phyloP scores from a whole-genome alignment of 2,888 invertebrate genomes.

The Trichopoda pennipes region DNA sequence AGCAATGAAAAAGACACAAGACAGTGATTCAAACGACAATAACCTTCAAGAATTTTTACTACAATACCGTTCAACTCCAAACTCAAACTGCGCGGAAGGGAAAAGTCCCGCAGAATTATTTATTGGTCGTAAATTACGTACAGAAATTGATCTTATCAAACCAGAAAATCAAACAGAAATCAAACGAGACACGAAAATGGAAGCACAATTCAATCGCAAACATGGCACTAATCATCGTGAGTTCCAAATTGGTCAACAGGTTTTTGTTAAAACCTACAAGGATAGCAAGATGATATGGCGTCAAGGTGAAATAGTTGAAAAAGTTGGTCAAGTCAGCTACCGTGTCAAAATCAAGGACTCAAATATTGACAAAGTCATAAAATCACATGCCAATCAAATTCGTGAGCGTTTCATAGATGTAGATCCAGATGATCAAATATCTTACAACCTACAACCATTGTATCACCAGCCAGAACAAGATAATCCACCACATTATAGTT shows the following conservation, averaged over 20 bases:
- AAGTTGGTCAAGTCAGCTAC: too few species aligned
- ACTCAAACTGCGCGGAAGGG: conserved; percentile 51
- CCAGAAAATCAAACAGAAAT: conserved; percentile 2
- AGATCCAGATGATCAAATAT: background rate
- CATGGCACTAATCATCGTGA: background rate
- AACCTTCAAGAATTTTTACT: conserved; percentile 54
- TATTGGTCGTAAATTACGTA: conserved; percentile 48
- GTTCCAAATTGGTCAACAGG: background rate
- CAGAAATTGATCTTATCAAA: conserved; percentile 49
- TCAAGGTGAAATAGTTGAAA: too few species aligned
- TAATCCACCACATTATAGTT: background rate
- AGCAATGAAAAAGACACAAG: conserved; percentile 30
- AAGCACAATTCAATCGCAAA: conserved; percentile 44
- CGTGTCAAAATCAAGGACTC: background rate
- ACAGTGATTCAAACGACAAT: conserved; percentile 39
- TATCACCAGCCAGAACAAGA: background rate
- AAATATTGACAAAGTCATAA: background rate
- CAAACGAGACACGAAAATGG: conserved; percentile 37
- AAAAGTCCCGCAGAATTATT: conserved; percentile 52
- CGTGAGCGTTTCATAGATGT: background rate
- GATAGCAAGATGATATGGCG: too few species aligned
- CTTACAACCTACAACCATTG: conserved; percentile 1
- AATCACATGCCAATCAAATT: conserved; percentile 9
- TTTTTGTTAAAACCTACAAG: too few species aligned
- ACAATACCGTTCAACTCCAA: conserved; percentile 54